These are phyloP conservation scores for Acrocephalus scirpaceus DNA, from an alignment of 2,797 vertebrate genomes.

Conservation along the genomic window DNA sequence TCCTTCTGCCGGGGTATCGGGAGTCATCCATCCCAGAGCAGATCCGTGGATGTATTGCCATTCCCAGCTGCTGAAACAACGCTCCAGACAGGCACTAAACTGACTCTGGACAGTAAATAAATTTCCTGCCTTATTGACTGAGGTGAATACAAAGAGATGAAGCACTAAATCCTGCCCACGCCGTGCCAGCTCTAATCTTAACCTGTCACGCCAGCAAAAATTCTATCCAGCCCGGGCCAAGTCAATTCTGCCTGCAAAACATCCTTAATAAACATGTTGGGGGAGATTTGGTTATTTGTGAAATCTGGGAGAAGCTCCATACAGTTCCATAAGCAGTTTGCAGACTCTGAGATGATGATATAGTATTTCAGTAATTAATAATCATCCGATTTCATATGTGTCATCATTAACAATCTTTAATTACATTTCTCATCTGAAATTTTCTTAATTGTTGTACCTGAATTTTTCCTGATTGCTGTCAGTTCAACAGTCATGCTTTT, in stretches of 20 bases:
- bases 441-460: too few species aligned
- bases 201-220: neutral
- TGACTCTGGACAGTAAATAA: constrained; percentile 32
- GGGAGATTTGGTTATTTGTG: neutral
- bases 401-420: too few species aligned
- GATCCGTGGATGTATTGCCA: neutral
- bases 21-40: constrained; percentile 3
- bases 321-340: too few species aligned
- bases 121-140: constrained; percentile 33
- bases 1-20: neutral
- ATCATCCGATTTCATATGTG: too few species aligned
- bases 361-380: too few species aligned
- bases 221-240: neutral
- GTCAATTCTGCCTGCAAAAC: neutral
- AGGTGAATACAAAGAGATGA: constrained; percentile 40
- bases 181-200: neutral
- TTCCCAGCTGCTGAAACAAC: constrained; percentile 14
- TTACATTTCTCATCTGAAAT: too few species aligned
- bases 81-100: neutral
- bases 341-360: too few species aligned
- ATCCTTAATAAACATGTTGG: rapidly evolving
- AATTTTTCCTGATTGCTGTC: too few species aligned
- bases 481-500: too few species aligned
- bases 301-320: neutral
- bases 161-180: constrained; percentile 22